Conservation (phyloP, 2,888 invertebrate genomes). For the Nomada fucata region DNA sequence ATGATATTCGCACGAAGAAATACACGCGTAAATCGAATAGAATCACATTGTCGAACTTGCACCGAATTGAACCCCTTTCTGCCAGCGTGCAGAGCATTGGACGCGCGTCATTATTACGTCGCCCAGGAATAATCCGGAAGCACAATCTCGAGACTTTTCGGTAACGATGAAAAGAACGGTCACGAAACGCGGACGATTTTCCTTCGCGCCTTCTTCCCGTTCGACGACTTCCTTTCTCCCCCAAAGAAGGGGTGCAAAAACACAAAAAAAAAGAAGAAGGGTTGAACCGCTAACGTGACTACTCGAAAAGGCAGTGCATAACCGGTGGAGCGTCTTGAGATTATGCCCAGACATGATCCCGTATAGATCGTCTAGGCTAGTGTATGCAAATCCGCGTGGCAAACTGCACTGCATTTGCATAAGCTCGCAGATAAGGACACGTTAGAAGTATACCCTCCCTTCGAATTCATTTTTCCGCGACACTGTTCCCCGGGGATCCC, state of each 20-base stretch:
- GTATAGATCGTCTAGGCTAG: constrained; percentile 76
- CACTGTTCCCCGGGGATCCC: neutral
- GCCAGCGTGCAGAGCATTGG: neutral
- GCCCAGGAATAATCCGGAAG: neutral
- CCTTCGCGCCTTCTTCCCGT: neutral
- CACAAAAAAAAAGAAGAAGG: neutral
- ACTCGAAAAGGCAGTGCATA: constrained; percentile 63
- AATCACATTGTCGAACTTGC: no score
- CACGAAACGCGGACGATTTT: neutral
- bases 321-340: constrained; percentile 72
- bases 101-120: no score
- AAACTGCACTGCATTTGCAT: constrained; percentile 81
- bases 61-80: neutral
- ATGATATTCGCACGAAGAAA: no score
- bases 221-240: neutral
- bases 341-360: constrained; percentile 80
- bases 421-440: constrained; percentile 81
- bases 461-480: constrained; percentile 69
- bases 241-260: constrained; percentile 19
- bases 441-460: constrained; percentile 77
- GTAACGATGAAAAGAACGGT: constrained; percentile 18
- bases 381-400: constrained; percentile 81
- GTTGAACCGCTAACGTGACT: constrained; percentile 65
- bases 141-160: neutral
- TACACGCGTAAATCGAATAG: no score